Base-by-base conservation (phyloP, 2,888 invertebrate genomes). In the Cancer borealis region DNA sequence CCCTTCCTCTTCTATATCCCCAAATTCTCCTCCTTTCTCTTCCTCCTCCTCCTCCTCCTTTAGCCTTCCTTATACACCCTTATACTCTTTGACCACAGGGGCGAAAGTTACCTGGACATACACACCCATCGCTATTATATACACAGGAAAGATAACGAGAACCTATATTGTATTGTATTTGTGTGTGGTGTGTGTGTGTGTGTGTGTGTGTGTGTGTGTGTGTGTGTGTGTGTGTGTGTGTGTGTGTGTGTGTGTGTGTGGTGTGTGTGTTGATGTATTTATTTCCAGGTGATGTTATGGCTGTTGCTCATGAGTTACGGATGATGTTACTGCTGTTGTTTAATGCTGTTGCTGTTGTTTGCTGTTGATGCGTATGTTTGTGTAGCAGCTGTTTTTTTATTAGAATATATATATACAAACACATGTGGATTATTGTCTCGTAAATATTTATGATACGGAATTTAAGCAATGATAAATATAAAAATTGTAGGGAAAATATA, bases 191-290 rank as follows among this genome's bases (percentile, higher is more conserved):
- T 87, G 87, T 39, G 39, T 39, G 39, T 39, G 39, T 39, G 39
- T 39, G 39, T 39, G 39, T 39, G 39, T 92, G 87, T 47, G 92
- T 92, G 84, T 92, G 47, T 92, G 84, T 84, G 47, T 47, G 84
- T 84, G 84, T 84, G 84, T 84, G 84, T 92, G 47, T 47, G n/a
- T 92, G 84, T 92, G 84, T 84, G 14, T 47, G 12, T 39, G 39
- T 39, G 39, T 39, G 39, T 39, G 39, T 39, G 39, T n/a, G n/a
- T n/a, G n/a, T n/a, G n/a, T n/a, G n/a, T n/a, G n/a, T n/a, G n/a
- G n/a, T n/a, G n/a, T n/a, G n/a, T n/a, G n/a, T n/a, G n/a, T n/a
- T n/a, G n/a, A n/a, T n/a, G n/a, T n/a, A n/a, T 79, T 12, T 17
- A 8, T 45, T 14, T 39, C 2, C 6, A 39, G 10, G 84, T 46